phyloP scores from a whole-genome alignment of 2,113 vertebrate genomes.

The Craseonycteris thonglongyai region DNA sequence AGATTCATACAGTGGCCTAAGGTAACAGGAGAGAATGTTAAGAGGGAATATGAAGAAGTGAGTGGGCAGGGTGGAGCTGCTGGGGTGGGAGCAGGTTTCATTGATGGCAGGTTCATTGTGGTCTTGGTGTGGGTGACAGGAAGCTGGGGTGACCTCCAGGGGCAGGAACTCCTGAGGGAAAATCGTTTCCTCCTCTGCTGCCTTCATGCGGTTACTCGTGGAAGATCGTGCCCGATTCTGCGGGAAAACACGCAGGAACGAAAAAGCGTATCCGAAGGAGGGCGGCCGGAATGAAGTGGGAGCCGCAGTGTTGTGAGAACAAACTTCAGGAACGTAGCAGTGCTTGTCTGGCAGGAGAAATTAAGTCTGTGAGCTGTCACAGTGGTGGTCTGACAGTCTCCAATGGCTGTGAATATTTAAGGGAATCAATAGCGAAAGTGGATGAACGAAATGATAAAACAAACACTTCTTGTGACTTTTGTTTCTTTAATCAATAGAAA shows the following conservation, averaged over 20 bases:
- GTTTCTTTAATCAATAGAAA: not conserved
- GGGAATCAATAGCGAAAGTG: not conserved
- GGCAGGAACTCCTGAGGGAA: not conserved
- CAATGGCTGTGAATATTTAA: not conserved
- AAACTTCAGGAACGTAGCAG: not conserved
- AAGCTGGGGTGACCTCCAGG: too few species aligned
- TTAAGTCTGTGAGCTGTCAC: not conserved
- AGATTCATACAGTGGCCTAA: not conserved
- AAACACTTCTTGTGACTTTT: not conserved
- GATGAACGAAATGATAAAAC: not conserved
- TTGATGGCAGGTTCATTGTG: conserved; percentile 2
- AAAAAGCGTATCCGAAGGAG: not conserved
- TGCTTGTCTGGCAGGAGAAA: not conserved
- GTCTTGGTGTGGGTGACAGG: too few species aligned
- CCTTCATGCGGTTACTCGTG: not conserved
- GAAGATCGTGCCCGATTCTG: not conserved
- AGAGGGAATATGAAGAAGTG: not conserved
- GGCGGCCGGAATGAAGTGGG: not conserved
- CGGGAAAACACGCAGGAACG: not conserved
- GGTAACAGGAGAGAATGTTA: not conserved
- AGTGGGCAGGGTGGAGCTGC: conserved; percentile 2
- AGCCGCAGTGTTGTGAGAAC: not conserved
- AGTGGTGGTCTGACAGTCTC: not conserved
- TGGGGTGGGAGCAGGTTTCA: not conserved
- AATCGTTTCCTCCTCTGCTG: not conserved